Evolutionary conservation across 2,113 vertebrate genomes (phyloP).

Genomic region (Clupea harengus): DNA sequence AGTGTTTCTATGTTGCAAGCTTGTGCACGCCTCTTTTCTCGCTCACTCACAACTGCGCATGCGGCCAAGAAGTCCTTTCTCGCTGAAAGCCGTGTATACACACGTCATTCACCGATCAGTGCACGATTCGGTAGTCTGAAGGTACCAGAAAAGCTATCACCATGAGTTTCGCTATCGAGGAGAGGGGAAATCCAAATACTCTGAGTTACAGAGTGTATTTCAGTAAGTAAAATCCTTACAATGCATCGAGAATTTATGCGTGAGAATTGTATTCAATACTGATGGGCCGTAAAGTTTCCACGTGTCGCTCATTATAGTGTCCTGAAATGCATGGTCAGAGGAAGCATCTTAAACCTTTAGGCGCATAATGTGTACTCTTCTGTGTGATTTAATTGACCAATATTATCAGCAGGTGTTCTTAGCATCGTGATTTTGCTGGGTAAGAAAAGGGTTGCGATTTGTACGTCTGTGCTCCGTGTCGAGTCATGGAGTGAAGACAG

Average conservation of each 20-base stretch:
- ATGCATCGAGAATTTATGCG: neutral
- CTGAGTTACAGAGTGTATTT: constrained; percentile 82
- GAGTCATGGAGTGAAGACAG: neutral
- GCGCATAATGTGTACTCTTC: neutral
- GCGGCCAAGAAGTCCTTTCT: neutral
- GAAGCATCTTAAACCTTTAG: neutral
- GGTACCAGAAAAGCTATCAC: constrained; percentile 15
- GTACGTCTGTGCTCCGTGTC: neutral
- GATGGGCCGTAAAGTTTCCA: constrained; percentile 48
- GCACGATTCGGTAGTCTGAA: neutral
- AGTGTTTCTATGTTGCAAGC: too few species aligned
- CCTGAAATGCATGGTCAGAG: neutral
- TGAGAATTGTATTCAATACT: neutral
- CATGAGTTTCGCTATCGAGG: constrained; percentile 80
- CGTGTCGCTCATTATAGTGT: constrained; percentile 54
- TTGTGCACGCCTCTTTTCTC: neutral
- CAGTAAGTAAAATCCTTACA: constrained; percentile 73
- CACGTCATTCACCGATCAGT: neutral
- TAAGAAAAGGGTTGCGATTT: neutral
- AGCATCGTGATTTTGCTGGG: neutral
- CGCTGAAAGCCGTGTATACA: neutral
- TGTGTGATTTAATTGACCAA: neutral
- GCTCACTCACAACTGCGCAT: constrained; percentile 18
- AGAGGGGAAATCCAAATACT: constrained; percentile 79
- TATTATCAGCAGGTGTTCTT: neutral